These are phyloP conservation scores for Vicugna pacos DNA, from an alignment of 2,113 vertebrate species.

Conservation along the genomic window DNA sequence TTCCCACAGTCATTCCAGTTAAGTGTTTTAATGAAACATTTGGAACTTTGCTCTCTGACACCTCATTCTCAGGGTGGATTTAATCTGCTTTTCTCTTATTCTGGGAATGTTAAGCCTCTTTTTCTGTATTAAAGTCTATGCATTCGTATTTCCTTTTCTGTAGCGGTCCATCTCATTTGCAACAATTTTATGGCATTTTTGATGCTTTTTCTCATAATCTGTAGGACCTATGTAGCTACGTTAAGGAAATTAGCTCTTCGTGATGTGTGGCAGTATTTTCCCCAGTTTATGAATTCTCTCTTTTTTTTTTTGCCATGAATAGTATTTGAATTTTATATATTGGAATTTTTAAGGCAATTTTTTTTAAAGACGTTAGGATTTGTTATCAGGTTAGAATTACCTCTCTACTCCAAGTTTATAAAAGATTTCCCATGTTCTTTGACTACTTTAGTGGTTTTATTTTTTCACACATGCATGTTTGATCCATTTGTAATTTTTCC, in stretches of 20 bases:
- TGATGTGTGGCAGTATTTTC: background rate
- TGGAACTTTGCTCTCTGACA: background rate
- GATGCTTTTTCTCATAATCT: background rate
- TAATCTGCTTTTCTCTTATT: background rate
- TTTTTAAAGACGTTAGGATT: background rate
- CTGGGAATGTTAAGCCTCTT: background rate
- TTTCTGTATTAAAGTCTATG: background rate
- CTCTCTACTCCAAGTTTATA: background rate
- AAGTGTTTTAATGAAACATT: background rate
- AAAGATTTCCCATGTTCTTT: background rate
- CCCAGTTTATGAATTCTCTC: background rate
- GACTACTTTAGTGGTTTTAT: background rate
- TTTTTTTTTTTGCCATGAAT: background rate
- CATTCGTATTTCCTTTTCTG: background rate
- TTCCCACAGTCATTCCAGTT: background rate
- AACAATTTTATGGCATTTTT: background rate
- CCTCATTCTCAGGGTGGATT: background rate
- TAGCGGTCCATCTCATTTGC: background rate
- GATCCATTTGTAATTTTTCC: background rate
- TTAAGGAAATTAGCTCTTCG: slow-evolving; percentile 22
- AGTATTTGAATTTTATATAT: background rate
- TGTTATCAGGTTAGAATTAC: background rate
- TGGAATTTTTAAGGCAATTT: background rate
- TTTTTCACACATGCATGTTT: background rate
- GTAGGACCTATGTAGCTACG: background rate